Conservation (phyloP, 2,113 vertebrate species). For the Trichomycterus rosablanca region DNA sequence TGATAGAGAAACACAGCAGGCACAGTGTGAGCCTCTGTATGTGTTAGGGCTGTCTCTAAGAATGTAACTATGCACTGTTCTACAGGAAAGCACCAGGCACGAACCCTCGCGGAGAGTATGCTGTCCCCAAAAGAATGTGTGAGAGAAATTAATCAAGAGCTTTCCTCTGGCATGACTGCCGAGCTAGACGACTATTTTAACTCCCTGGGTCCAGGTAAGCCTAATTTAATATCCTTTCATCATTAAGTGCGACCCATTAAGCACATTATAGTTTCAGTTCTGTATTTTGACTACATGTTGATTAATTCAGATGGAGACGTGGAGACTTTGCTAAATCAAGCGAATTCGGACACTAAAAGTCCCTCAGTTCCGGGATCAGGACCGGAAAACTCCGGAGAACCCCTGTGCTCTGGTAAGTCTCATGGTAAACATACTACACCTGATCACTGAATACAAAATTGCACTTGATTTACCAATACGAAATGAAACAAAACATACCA, state of each 20-base stretch:
- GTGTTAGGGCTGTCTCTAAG: no score
- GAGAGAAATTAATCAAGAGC: conserved; percentile 82
- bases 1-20: no score
- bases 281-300: not conserved
- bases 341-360: conserved; percentile 71
- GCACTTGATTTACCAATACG: not conserved
- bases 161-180: conserved; percentile 81
- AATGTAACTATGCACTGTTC: no score
- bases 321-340: conserved; percentile 82
- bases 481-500: not conserved
- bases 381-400: conserved; percentile 54
- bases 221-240: not conserved
- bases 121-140: conserved; percentile 80
- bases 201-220: conserved; percentile 82
- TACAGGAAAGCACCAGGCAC: conserved; percentile 89
- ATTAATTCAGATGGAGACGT: conserved; percentile 82
- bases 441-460: not conserved
- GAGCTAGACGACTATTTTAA: conserved; percentile 82
- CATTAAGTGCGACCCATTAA: no score
- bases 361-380: conserved; percentile 64
- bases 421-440: not conserved
- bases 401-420: conserved; percentile 53
- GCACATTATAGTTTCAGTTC: not conserved
- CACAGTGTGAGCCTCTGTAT: no score
- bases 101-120: conserved; percentile 86